Evolutionary conservation across 2,113 vertebrate species (phyloP), one percentile per base, ranked within the genome.

Genomic region (Cyprinodon brontotheroides): DNA sequence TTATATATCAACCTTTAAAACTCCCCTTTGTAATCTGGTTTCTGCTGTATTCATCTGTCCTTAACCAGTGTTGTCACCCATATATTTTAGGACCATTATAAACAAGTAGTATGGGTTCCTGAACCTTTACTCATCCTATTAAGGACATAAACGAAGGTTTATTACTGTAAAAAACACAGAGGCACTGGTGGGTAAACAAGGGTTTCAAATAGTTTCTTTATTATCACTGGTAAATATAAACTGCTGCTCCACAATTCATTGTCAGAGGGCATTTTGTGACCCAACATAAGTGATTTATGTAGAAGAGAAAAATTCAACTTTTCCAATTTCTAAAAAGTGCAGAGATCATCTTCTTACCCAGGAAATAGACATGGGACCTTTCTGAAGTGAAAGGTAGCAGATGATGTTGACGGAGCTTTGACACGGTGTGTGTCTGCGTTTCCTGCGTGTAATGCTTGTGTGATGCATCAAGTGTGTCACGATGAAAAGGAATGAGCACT

Each of bases 191-290:
- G 89, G 86, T 93, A 92, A 92, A 87, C 86, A 91, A 90, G 89
- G 91, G 77, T 89, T 91, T 92, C 79, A 89, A 90, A 91, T 90
- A 78, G 87, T 93, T 92, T 94, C 81, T 90, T 72, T 89, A 86
- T 89, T 85, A 88, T 93, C 87, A 93, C 90, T 92, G 90, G 86
- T 86, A 91, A 93, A 92, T 89, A 94, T 84, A 93, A 94, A 94
- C 81, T 89, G 89, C 87, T 83, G 83, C 75, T 86, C 72, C 75
- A 91, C 83, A 74, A 81, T 82, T 93, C 73, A 47, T 81, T 65
- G 86, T 74, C 78, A 87, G 87, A 82, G 83, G 67, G 70, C 66
- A 74, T 80, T 73, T 68, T 9, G 5, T 11, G 8, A 37, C 75
- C 65, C 70, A 89, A 78, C 82, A 89, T 91, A 82, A 86, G 77